Evolutionary conservation across 2,113 vertebrate genomes (phyloP).

Genomic region (mouse (Mus musculus)): GRCm39 chr13:70716501-70717000

Average conservation of each 20-base stretch:
- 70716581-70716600: neutral
- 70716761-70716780: conserved; percentile 14
- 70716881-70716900: neutral
- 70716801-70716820: neutral
- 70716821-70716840: neutral
- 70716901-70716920: neutral
- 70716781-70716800: neutral
- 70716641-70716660: neutral
- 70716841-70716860: too few relatives aligned
- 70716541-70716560: neutral
- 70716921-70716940: neutral
- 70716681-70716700: neutral
- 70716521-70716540: too few relatives aligned
- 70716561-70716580: too few relatives aligned
- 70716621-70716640: neutral
- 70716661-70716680: neutral
- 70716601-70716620: neutral
- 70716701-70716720: neutral
- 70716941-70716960: neutral
- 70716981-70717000: neutral
- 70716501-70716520: neutral
- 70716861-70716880: too few relatives aligned
- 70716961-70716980: neutral
- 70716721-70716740: neutral
- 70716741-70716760: neutral